These are phyloP conservation scores for Megaptera novaeangliae DNA, from an alignment of 2,113 vertebrate species.

Conservation along the genomic window DNA sequence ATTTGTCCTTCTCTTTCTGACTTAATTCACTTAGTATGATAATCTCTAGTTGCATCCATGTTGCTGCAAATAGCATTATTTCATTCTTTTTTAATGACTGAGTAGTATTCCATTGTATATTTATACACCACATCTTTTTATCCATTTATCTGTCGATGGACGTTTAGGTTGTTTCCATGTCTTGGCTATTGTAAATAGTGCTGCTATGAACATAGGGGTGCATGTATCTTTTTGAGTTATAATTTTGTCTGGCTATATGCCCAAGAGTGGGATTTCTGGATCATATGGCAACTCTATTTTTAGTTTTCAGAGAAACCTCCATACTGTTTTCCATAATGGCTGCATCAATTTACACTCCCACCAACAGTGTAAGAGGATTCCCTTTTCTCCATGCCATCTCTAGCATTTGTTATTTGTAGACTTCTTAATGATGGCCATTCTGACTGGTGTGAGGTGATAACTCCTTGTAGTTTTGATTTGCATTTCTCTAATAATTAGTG, in stretches of 20 bases:
- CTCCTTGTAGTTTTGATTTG: not conserved
- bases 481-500: not conserved
- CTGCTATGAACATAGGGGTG: not conserved
- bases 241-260: not conserved
- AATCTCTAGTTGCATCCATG: not conserved
- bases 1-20: not conserved
- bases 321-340: not conserved
- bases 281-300: not conserved
- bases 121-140: not conserved
- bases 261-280: not conserved
- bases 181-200: not conserved
- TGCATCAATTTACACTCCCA: not conserved
- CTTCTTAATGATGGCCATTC: not conserved
- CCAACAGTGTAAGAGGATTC: not conserved
- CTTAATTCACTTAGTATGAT: not conserved
- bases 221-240: not conserved
- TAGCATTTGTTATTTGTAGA: not conserved
- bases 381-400: not conserved
- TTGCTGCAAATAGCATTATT: not conserved
- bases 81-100: not conserved
- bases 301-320: too few relatives aligned
- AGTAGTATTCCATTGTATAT: not conserved
- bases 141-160: not conserved
- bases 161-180: not conserved
- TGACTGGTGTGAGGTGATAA: not conserved